Percentiles rank a stretch among this genome's conserved stretches.
phyloP scores from a whole-genome alignment of 2,113 vertebrate species.

The Plectropomus leopardus region DNA sequence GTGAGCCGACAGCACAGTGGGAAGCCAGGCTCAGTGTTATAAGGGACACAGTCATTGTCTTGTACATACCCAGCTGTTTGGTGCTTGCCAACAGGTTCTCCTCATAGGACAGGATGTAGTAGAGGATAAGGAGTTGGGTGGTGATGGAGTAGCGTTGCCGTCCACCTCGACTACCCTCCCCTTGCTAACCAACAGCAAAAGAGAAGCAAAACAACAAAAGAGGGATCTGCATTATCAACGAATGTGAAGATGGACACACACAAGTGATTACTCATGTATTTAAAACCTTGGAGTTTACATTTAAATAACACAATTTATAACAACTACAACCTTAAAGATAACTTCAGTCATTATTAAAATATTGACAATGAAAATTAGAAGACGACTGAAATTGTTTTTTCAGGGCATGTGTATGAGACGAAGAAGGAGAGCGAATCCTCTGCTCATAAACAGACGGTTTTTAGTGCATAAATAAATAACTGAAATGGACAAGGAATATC shows the following conservation, averaged over 20 bases:
- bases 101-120: constrained; percentile 96
- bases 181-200: constrained; percentile 76
- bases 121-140: constrained; percentile 95
- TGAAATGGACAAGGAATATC: no score
- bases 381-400: not conserved
- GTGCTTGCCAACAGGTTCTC: constrained; percentile 96
- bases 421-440: no score
- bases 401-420: not conserved
- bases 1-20: constrained; percentile 38
- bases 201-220: constrained; percentile 6
- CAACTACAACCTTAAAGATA: not conserved
- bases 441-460: no score
- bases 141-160: constrained; percentile 92
- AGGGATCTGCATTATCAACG: not conserved
- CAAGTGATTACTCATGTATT: not conserved
- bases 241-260: not conserved
- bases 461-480: no score
- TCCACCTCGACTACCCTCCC: constrained; percentile 84
- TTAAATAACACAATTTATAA: not conserved
- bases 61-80: constrained; percentile 91
- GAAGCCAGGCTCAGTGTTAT: not conserved
- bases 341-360: not conserved
- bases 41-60: not conserved
- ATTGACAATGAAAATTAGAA: no score
- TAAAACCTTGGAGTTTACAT: not conserved